Evolutionary conservation across 2,888 invertebrate species (phyloP), one percentile per base, ranked within the genome.

Genomic region (Periphyllus acericola): DNA sequence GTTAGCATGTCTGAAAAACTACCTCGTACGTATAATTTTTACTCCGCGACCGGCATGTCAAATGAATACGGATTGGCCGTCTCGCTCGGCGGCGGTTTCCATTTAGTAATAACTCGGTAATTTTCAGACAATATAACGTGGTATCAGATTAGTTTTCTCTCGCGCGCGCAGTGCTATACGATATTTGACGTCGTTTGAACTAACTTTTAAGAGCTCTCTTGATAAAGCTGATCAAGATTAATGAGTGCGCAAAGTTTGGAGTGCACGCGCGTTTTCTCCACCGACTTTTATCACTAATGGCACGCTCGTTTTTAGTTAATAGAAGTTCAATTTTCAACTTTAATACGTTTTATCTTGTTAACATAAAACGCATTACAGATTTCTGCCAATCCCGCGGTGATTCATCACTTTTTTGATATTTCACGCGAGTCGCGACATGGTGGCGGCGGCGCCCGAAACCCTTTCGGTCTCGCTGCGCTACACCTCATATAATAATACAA

Each of bases 201-300:
- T 40, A 83, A 83, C 83, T 83, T 83, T 83, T 83, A 83, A 74
- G 36, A 74, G 75, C 52, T 55, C 34, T 55, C 75, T 83, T 83
- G 74, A 83, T 75, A 40, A 52, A 55, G 55, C 36, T 83, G 75
- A 83, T 83, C 60, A 83, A 74, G 83, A 83, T 83, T 83, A 74
- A 83, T 83, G 83, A 83, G 60, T 29, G 83, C 29, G n/a, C 29
- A 40, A 83, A 83, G 40, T 83, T 83, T 19, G 36, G 36, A 80
- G 60, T 36, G 60, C 34, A 36, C 40, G 36, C 14, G 55, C 40
- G 40, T 21, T 81, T 81, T 81, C 81, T 68, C 40, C n/a, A 19
- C 80, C n/a, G 80, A 60, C 80, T 80, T 80, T 81, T 81, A 81
- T 81, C 81, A 81, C 68, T 81, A 81, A 81, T 81, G 66, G 68